phyloP scores from a whole-genome alignment of 1,140 invertebrate genomes.

The Drosophila ohnishii region DNA sequence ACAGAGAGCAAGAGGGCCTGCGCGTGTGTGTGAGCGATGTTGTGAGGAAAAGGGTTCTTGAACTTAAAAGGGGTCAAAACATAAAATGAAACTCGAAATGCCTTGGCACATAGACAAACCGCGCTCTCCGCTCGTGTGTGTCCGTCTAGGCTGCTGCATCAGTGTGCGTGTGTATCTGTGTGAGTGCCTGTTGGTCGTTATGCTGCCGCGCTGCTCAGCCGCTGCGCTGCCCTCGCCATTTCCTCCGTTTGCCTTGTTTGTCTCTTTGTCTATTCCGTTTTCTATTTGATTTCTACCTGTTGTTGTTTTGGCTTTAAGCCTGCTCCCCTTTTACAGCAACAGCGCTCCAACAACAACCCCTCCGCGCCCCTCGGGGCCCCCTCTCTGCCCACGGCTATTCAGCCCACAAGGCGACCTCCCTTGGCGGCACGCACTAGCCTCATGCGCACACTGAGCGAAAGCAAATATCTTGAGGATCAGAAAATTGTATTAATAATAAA shows the following conservation, averaged over 20 bases:
- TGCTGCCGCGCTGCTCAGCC: constrained; percentile 56
- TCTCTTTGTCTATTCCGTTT: constrained; percentile 79
- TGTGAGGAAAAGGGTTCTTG: constrained; percentile 80
- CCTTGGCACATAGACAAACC: constrained; percentile 79
- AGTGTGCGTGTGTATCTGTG: constrained; percentile 20
- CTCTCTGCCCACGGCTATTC: background rate
- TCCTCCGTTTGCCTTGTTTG: constrained; percentile 59
- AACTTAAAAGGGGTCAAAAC: constrained; percentile 82
- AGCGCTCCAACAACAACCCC: constrained; percentile 8
- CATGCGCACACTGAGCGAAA: constrained; percentile 32
- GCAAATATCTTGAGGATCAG: background rate
- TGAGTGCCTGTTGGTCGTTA: constrained; percentile 56
- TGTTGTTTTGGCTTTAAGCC: constrained; percentile 74
- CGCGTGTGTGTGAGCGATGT: constrained; percentile 25
- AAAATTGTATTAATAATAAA: background rate
- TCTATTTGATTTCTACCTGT: constrained; percentile 82
- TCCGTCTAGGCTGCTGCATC: constrained; percentile 19
- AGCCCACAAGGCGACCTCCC: constrained; percentile 11
- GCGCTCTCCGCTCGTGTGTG: constrained; percentile 55
- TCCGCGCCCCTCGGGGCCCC: constrained; percentile 2
- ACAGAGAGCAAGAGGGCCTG: constrained; percentile 52
- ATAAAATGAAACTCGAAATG: constrained; percentile 82
- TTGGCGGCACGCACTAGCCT: constrained; percentile 49
- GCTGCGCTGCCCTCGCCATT: constrained; percentile 54
- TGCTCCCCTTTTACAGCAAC: constrained; percentile 66